Conservation (phyloP, 2,113 vertebrate species). For the Chinchilla lanigera region DNA sequence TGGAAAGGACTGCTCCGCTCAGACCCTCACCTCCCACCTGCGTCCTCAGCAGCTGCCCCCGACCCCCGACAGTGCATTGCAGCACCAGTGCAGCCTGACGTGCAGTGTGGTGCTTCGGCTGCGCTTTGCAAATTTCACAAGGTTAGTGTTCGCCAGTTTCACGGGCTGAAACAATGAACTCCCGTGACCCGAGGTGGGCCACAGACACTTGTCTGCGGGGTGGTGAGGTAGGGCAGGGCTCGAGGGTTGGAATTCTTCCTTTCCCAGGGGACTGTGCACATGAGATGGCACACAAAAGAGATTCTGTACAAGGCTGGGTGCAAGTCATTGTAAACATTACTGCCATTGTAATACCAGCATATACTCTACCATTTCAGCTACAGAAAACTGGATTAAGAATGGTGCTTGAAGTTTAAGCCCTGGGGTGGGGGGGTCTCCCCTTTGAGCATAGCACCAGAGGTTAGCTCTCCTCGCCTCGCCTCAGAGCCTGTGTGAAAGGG, state of each 20-base stretch:
- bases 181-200: too few relatives aligned
- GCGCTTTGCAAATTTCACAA: neutral
- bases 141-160: neutral
- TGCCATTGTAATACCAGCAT: too few relatives aligned
- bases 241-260: neutral
- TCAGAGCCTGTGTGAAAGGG: neutral
- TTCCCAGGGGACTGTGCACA: too few relatives aligned
- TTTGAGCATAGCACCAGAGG: rapidly evolving
- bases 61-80: rapidly evolving
- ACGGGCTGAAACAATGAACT: too few relatives aligned
- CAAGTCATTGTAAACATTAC: neutral
- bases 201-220: too few relatives aligned
- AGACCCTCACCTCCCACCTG: too few relatives aligned
- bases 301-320: neutral
- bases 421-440: neutral
- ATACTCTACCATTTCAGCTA: neutral
- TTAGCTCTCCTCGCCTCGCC: rapidly evolving
- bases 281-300: too few relatives aligned
- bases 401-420: neutral
- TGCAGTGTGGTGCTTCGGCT: too few relatives aligned
- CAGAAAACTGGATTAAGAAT: neutral
- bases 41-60: neutral
- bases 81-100: rapidly evolving
- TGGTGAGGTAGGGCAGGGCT: neutral
- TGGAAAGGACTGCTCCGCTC: neutral